A percentile compares a stretch with the other conserved stretches of the same genome.
phyloP scores from a whole-genome alignment of 1,140 invertebrate genomes.

The Temnothorax curvispinosus region DNA sequence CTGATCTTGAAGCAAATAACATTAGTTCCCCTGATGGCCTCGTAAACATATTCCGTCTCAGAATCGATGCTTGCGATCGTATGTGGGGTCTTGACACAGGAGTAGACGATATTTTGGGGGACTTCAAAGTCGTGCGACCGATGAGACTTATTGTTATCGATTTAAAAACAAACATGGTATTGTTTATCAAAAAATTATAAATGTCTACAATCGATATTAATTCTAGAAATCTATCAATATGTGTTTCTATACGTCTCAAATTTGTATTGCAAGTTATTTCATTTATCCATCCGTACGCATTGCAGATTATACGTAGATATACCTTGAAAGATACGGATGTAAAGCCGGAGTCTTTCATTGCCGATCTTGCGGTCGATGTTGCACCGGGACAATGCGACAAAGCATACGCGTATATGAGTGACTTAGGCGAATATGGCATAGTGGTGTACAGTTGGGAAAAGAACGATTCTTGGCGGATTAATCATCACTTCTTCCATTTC shows the following conservation, averaged over 20 bases:
- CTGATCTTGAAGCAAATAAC: constrained; percentile 88
- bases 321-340: constrained; percentile 88
- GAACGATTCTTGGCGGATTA: constrained; percentile 91
- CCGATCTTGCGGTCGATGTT: constrained; percentile 90
- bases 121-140: constrained; percentile 87
- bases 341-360: constrained; percentile 90
- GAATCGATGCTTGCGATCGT: constrained; percentile 90
- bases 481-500: constrained; percentile 93
- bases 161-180: constrained; percentile 89
- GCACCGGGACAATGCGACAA: constrained; percentile 89
- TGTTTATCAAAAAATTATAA: neutral
- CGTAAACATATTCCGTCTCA: constrained; percentile 89
- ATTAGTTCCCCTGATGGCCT: constrained; percentile 85
- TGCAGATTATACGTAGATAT: constrained; percentile 87
- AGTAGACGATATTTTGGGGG: constrained; percentile 90
- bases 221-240: neutral
- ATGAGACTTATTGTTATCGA: constrained; percentile 90
- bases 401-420: constrained; percentile 91
- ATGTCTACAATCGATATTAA: neutral
- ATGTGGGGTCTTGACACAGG: constrained; percentile 92
- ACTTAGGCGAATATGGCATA: constrained; percentile 90
- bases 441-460: constrained; percentile 91
- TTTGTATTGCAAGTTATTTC: neutral
- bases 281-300: neutral
- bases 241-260: neutral